A percentile compares a stretch with the other conserved stretches of the same genome.
Evolutionary conservation across 1,140 invertebrate genomes (phyloP).

Genomic region (Trypoxylus dichotomus): DNA sequence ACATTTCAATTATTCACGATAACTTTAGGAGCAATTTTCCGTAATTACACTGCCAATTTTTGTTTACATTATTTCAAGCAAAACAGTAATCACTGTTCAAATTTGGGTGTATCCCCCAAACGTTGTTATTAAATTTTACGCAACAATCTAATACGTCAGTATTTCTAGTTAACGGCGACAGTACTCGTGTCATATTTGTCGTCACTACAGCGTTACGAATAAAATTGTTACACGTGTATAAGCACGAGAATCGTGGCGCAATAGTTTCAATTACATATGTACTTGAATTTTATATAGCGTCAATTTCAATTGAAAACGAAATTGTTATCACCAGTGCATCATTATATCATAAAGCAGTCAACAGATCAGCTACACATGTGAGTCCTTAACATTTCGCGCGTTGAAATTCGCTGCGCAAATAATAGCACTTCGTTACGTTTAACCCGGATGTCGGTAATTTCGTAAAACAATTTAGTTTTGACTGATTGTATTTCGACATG

Average conservation of each 20-base stretch:
- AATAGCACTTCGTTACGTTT: neutral
- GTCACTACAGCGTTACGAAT: too few relatives aligned
- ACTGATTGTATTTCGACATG: neutral
- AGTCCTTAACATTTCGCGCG: neutral
- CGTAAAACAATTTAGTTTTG: neutral
- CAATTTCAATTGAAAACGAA: neutral
- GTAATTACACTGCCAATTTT: too few relatives aligned
- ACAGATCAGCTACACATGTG: neutral
- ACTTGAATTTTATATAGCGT: neutral
- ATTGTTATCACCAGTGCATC: neutral
- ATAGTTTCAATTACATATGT: slow-evolving; percentile 18
- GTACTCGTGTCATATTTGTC: too few relatives aligned
- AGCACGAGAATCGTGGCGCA: neutral
- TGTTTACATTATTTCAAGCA: too few relatives aligned
- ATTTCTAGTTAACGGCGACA: too few relatives aligned
- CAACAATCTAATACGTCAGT: too few relatives aligned
- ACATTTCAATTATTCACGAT: too few relatives aligned
- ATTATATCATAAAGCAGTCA: neutral
- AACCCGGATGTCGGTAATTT: neutral
- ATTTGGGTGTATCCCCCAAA: too few relatives aligned
- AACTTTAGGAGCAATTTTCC: too few relatives aligned
- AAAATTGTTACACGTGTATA: neutral
- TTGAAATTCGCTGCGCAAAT: neutral
- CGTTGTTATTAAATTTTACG: too few relatives aligned
- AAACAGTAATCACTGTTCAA: too few relatives aligned